Percentiles rank a stretch among this genome's conserved stretches.
Conservation (phyloP, 2,888 invertebrate genomes). For the Diloba caeruleocephala region DNA sequence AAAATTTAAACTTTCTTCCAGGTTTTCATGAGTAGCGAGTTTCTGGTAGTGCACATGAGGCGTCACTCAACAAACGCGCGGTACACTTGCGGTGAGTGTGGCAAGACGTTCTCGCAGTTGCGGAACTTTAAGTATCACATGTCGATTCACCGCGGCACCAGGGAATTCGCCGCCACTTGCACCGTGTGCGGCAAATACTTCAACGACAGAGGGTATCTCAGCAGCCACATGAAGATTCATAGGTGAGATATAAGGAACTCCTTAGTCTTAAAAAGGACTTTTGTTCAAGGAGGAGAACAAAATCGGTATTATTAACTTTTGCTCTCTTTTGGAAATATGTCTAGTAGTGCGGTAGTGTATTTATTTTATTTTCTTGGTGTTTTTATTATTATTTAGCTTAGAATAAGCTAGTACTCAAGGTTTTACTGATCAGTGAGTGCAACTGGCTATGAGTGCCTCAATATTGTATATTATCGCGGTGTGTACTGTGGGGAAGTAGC, state of each 20-base stretch:
- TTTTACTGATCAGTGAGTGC: no score
- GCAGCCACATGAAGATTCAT: slow-evolving; percentile 96
- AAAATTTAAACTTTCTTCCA: slow-evolving; percentile 39
- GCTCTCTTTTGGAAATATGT: no score
- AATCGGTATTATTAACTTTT: no score
- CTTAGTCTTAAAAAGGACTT: no score
- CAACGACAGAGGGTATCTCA: slow-evolving; percentile 95
- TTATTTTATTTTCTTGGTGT: no score
- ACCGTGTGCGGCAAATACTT: slow-evolving; percentile 93
- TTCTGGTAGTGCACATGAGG: slow-evolving; percentile 63
- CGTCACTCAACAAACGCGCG: slow-evolving; percentile 80
- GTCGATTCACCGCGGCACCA: slow-evolving; percentile 94
- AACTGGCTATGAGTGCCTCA: no score
- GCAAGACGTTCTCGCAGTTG: slow-evolving; percentile 94
- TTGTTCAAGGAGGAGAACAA: no score
- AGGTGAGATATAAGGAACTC: slow-evolving; percentile 79
- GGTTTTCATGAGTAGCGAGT: slow-evolving; percentile 68
- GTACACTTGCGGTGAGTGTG: slow-evolving; percentile 92
- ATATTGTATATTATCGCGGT: no score
- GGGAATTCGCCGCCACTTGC: slow-evolving; percentile 93
- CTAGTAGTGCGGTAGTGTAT: no score
- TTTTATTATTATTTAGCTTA: no score
- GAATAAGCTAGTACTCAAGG: no score
- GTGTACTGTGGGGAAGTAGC: no score
- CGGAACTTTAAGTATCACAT: slow-evolving; percentile 95